These are phyloP conservation scores for Eurytoma californica DNA, from an alignment of 2,888 invertebrate species.

Conservation along the genomic window DNA sequence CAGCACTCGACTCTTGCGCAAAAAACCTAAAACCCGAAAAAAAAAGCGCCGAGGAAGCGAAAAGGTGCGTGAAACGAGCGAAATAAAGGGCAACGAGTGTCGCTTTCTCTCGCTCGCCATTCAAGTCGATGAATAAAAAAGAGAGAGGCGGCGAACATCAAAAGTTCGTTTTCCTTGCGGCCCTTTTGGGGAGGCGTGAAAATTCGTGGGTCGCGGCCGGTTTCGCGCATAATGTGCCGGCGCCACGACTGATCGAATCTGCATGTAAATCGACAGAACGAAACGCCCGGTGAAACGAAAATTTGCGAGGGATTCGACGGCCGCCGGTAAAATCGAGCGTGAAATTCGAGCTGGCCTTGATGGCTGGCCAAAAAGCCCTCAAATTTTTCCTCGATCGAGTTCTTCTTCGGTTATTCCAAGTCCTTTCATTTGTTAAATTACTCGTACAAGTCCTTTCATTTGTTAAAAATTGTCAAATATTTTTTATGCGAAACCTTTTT, in stretches of 20 bases:
- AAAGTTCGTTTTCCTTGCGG: constrained; percentile 7
- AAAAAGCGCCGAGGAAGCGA: too few species aligned
- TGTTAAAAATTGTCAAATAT: too few species aligned
- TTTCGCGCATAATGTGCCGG: constrained; percentile 31
- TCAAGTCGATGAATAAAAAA: constrained; percentile 9
- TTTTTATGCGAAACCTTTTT: neutral
- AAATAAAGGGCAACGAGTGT: neutral
- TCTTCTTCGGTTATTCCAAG: too few species aligned
- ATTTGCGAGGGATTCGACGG: constrained; percentile 51
- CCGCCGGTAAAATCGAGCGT: constrained; percentile 23
- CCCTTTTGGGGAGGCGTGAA: neutral
- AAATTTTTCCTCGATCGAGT: neutral
- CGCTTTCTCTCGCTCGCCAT: constrained; percentile 1
- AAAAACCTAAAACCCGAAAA: too few species aligned
- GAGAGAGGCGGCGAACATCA: neutral
- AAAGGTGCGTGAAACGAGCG: too few species aligned
- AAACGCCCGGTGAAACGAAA: constrained; percentile 50
- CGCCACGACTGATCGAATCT: constrained; percentile 63
- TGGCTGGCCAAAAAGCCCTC: neutral
- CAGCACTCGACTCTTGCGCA: too few species aligned
- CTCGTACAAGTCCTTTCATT: too few species aligned
- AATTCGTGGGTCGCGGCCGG: neutral
- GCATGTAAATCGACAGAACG: constrained; percentile 65
- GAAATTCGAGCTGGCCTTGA: constrained; percentile 19
- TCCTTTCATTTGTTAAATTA: too few species aligned